Percentiles rank a stretch among this genome's conserved stretches.
Evolutionary conservation across 2,888 invertebrate genomes (phyloP).

Genomic region (Melinaea marsaeus): DNA sequence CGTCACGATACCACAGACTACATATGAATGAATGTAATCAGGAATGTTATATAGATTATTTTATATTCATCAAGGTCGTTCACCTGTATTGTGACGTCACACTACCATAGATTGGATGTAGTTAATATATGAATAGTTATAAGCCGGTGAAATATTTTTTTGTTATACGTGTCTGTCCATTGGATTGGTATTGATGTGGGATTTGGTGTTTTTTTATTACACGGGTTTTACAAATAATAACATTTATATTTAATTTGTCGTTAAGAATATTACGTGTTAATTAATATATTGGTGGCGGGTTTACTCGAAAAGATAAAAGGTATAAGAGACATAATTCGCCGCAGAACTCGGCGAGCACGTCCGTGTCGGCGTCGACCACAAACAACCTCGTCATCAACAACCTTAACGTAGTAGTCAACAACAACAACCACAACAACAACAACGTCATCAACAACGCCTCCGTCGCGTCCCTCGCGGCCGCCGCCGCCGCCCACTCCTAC

Average conservation of each 20-base stretch:
- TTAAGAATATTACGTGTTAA: background rate
- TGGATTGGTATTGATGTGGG: no score
- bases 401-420: slow-evolving; percentile 73
- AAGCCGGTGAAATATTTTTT: no score
- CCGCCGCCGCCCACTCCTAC: slow-evolving; percentile 72
- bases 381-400: slow-evolving; percentile 76
- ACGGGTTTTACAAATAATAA: background rate
- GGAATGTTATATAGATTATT: no score
- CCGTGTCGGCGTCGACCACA: slow-evolving; percentile 71
- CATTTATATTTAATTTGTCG: background rate
- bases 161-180: no score
- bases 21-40: no score
- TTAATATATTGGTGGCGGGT: background rate
- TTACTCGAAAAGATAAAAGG: background rate
- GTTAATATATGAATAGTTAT: no score
- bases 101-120: no score
- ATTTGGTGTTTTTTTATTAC: background rate
- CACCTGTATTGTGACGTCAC: no score
- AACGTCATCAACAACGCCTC: slow-evolving; percentile 75
- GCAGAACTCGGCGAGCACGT: slow-evolving; percentile 71
- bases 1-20: no score
- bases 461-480: slow-evolving; percentile 71
- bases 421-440: slow-evolving; percentile 76
- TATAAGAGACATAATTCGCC: slow-evolving; percentile 22
- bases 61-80: no score